Evolutionary conservation across 2,113 vertebrate species (phyloP), one percentile per base, ranked within the genome.

Genomic region (Eurystomus gularis): DNA sequence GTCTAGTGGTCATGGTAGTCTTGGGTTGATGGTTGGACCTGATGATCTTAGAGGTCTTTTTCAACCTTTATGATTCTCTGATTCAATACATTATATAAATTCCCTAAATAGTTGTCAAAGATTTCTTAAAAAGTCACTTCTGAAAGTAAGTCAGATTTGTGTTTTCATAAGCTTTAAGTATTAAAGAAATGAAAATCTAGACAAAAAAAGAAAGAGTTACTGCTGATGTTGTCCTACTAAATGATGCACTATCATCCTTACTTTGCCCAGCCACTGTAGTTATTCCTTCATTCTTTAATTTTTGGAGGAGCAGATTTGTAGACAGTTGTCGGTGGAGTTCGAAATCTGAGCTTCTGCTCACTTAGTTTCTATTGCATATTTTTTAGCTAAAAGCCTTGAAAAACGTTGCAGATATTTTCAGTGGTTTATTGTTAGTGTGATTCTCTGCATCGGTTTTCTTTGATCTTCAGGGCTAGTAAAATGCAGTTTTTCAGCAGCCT

Each of bases 401-500:
- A 54, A 65, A 28, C 37, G 52, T 80, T 57, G 17, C 49, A 24
- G 31, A 49, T 77, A 20, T 60, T 88, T 88, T 83, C 51, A 61
- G 4, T 31, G 10, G 20, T 65, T 88, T 92, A 37, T 55, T 92
- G 61, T 78, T 81, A 60, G 13, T 0, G 0, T 2, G 8, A 19
- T 70, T 85, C 44, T 66, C 49, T 72, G 61, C 85, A 80, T 29
- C 2, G 1, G 5, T 86, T 80, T 86, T 86, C 68, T 93, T 70
- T 95, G 42, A 44, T 93, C 68, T 83, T 80, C 68, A 83, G 72
- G 93, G 48, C 17, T 84, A 81, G 29, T 24, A 65, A 75, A 91
- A 71, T 68, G 19, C 33, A 81, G 60, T 82, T 66, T 90, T 82
- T 87, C 72, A 79, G 64, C 64, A 13, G 21, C 31, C 25, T 75